A percentile compares a stretch with the other conserved stretches of the same genome.
These are phyloP conservation scores for Enteromius mattozi DNA, from an alignment of 2,797 vertebrate species.

Conservation along the genomic window DNA sequence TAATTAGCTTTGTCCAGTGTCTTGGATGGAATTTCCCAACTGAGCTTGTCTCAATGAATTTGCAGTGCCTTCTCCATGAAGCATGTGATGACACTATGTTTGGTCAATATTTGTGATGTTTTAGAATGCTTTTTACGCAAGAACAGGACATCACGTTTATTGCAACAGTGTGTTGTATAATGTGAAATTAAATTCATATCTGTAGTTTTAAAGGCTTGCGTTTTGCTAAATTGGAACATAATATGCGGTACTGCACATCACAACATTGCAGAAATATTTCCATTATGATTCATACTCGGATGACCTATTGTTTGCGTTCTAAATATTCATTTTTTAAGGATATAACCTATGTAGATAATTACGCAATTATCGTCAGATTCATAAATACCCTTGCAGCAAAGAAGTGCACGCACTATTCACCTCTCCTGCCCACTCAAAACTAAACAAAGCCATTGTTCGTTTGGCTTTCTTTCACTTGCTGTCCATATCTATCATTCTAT, in stretches of 20 bases:
- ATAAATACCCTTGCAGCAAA: slow-evolving; percentile 24
- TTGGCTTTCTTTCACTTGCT: background rate
- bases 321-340: background rate
- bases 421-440: slow-evolving; percentile 27
- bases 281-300: background rate
- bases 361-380: slow-evolving; percentile 24
- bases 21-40: background rate
- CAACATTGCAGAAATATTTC: background rate
- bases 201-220: background rate
- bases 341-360: slow-evolving; percentile 36
- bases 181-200: too few species aligned
- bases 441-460: slow-evolving; percentile 28
- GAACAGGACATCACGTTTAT: background rate
- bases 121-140: background rate
- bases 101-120: background rate
- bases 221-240: background rate
- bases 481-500: slow-evolving; percentile 19
- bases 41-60: background rate
- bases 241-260: background rate
- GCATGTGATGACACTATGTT: background rate
- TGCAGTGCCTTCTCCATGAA: background rate
- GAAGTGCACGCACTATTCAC: background rate
- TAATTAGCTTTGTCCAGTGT: background rate
- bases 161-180: background rate
- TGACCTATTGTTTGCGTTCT: background rate